Evolutionary conservation across 1,140 invertebrate species (phyloP), one percentile per base, ranked within the genome.

Genomic region (Anoplophora glabripennis): DNA sequence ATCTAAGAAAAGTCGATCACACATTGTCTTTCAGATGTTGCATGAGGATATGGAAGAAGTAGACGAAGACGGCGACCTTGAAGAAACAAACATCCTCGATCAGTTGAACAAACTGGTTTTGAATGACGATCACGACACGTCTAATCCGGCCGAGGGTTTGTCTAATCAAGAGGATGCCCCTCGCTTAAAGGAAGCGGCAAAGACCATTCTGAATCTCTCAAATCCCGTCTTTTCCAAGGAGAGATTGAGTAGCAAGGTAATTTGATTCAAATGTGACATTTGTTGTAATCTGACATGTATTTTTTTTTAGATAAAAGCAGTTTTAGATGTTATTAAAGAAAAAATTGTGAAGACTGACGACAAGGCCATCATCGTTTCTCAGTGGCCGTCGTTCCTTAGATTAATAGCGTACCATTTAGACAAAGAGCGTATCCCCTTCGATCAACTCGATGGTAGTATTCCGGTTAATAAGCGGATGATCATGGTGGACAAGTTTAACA

Each of bases 311-410:
- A 83, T 90, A 36, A 69, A 76, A 8, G 77, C 79, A 3, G 78
- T 89, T 4, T 71, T 90, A 40, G 73, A 85, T 5, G 80, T 81
- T 35, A 65, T 90, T 0, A 67, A 82, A 41, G 72, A 82, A 42
- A 79, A 76, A 12, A 75, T 89, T n/a, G 67, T 88, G 14, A 21
- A 64, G 1, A 74, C 73, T 1, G 73, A 76, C n/a, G 88, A 92
- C 55, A 92, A 91, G 71, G 80, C 83, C n/a, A 86, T 95, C 2
- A 80, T 95, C 7, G 90, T 96, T 1, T 94, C 92, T 0, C 92
- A 95, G 71, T 96, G 92, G 92, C 87, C 89, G 0, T 83, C 82
- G 1, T 83, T 92, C 67, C 73, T 96, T 5, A 72, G 84, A 1
- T 79, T 95, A 21, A 74, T 95, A 10, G 79, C 81, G 28, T 56